Conservation (phyloP, 2,113 vertebrate species). For the Proterorhinus semilunaris region DNA sequence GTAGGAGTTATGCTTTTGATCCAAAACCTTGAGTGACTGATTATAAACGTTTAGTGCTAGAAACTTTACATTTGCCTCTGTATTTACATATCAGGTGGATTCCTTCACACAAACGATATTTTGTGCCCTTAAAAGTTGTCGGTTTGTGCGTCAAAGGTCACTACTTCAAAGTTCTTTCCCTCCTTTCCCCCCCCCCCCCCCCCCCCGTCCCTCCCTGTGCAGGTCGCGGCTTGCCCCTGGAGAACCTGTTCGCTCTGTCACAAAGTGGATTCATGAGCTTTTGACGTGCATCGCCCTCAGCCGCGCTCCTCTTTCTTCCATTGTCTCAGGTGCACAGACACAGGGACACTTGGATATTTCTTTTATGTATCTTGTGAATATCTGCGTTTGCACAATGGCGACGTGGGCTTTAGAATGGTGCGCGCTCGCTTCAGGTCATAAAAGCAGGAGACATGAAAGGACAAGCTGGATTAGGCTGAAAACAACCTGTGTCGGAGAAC, state of each 20-base stretch:
- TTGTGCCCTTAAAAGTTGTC: conserved; percentile 22
- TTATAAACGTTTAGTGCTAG: background rate
- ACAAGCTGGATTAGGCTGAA: conserved; percentile 45
- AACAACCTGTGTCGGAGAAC: conserved; percentile 23
- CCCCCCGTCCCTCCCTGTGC: conserved; percentile 36
- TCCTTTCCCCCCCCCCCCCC: conserved; percentile 27
- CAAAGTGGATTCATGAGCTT: conserved; percentile 50
- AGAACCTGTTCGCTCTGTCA: conserved; percentile 65
- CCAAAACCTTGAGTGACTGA: background rate
- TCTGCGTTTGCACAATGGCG: conserved; percentile 47
- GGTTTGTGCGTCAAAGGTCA: conserved; percentile 39
- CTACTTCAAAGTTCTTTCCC: conserved; percentile 28
- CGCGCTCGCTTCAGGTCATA: conserved; percentile 34
- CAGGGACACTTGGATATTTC: conserved; percentile 53
- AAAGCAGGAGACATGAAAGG: conserved; percentile 54
- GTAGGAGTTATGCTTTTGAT: too few relatives aligned
- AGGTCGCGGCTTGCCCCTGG: conserved; percentile 62
- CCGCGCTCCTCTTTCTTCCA: conserved; percentile 46
- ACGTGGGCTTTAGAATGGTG: conserved; percentile 46
- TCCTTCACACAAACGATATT: conserved; percentile 59
- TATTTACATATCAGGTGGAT: conserved; percentile 58
- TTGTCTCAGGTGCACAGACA: conserved; percentile 62
- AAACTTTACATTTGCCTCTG: background rate
- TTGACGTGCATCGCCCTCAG: conserved; percentile 58
- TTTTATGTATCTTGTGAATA: conserved; percentile 59